Percentiles rank a stretch among this genome's conserved stretches.
These are phyloP conservation scores for Octodonta nipae DNA, from an alignment of 2,888 invertebrate species.

Conservation along the genomic window DNA sequence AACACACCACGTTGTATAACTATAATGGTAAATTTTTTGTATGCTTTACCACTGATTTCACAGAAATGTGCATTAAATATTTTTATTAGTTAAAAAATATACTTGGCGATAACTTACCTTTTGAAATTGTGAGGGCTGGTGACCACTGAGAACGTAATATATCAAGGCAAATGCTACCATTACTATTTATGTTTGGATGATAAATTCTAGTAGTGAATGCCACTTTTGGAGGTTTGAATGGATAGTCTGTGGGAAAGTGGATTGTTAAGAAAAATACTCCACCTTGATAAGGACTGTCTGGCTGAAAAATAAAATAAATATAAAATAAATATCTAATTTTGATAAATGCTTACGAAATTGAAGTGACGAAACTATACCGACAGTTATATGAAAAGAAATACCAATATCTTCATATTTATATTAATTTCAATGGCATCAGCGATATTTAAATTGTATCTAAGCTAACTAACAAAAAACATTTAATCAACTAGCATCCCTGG, in stretches of 20 bases:
- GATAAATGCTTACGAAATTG: not conserved
- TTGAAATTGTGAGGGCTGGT: constrained; percentile 98
- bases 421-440: too few relatives aligned
- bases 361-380: not conserved
- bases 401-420: too few relatives aligned
- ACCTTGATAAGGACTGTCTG: constrained; percentile 99
- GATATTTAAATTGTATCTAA: too few relatives aligned
- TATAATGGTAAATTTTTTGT: too few relatives aligned
- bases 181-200: constrained; percentile 99
- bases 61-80: not conserved
- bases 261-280: constrained; percentile 99
- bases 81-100: not conserved
- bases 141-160: constrained; percentile 99
- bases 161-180: constrained; percentile 99
- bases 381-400: too few relatives aligned
- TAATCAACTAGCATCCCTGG: too few relatives aligned
- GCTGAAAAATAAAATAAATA: constrained; percentile 46
- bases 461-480: too few relatives aligned
- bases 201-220: constrained; percentile 99
- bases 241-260: constrained; percentile 99
- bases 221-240: constrained; percentile 99
- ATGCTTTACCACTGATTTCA: too few relatives aligned
- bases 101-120: constrained; percentile 51
- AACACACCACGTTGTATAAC: too few relatives aligned
- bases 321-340: not conserved